Base-by-base conservation (phyloP, 2,888 invertebrate species). In the Drosophila quinaria region DNA sequence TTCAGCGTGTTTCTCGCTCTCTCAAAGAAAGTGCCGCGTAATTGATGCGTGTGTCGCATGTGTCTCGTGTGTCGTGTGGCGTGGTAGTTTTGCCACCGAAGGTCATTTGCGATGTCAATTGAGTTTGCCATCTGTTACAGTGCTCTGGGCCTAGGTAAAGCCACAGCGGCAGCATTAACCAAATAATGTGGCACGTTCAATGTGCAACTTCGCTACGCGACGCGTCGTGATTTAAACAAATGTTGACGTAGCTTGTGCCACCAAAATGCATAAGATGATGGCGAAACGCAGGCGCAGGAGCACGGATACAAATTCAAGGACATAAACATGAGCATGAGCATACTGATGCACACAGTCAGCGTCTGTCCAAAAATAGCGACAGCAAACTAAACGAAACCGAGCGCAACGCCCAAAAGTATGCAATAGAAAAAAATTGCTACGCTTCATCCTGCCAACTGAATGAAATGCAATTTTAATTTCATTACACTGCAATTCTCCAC, bases 391-490 rank as follows among this genome's bases (percentile, higher is more conserved):
- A 31, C 31, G 10, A 10, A 31, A 2, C 31, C 59, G 22, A 29
- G 19, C 19, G 31, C 41, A 52, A 59, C 68, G 68, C 81, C 46
- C 47, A 29, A 70, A 77, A 74, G 69, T 78, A 80, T 80, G 80
- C 80, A 77, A 78, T 69, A 71, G 61, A 77, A 80, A 68, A 68
- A 61, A 70, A 61, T 41, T 22, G 54, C 33, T 33, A 52, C 42
- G 51, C 39, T 39, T 47, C 56, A 51, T 55, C 25, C 35, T 49
- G 46, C 13, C 33, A 39, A 22, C n/a, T 56, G 69, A 80, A 76
- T 80, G 73, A 80, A 86, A 83, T 86, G 76, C 74, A 78, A 83
- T 88, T 88, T 84, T 82, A 88, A 82, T 86, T 82, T 88, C 83
- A 74, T 73, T 71, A 65, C 85, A 49, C 42, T 71, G 71, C 68